Evolutionary conservation across 2,888 invertebrate genomes (phyloP).

Genomic region (Sinotaia quadrata): DNA sequence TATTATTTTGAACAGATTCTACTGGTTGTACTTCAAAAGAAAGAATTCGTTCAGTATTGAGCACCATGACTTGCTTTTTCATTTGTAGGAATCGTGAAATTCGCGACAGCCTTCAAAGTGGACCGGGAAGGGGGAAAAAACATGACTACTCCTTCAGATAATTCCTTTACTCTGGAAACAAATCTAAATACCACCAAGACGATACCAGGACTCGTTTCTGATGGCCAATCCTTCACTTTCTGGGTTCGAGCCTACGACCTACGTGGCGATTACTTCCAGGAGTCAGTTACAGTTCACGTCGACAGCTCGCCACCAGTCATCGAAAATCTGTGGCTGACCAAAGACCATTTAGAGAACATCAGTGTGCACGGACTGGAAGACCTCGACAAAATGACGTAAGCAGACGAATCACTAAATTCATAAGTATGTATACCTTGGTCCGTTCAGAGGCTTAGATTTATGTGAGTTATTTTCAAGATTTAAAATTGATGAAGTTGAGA

Average conservation of each 20-base stretch:
- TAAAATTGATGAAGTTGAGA: no score
- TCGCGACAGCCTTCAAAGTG: neutral
- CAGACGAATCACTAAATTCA: no score
- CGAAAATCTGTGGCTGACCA: conserved; percentile 41
- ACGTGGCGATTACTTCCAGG: conserved; percentile 31
- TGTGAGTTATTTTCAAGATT: no score
- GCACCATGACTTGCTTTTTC: no score
- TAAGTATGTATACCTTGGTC: no score
- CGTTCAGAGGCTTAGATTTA: no score
- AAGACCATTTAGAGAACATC: conserved; percentile 27
- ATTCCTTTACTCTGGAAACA: neutral
- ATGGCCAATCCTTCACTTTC: conserved; percentile 39
- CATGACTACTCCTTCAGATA: neutral
- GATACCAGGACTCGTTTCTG: conserved; percentile 14
- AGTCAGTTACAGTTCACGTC: conserved; percentile 33
- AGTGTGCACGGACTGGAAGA: conserved; percentile 40
- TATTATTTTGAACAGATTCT: no score
- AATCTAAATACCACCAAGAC: neutral
- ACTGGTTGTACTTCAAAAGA: no score
- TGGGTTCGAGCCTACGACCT: conserved; percentile 40
- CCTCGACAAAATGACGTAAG: conserved; percentile 37
- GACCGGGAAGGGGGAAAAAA: neutral
- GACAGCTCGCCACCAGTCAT: conserved; percentile 45
- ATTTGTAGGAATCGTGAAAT: neutral
- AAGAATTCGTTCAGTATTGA: no score